A percentile compares a stretch with the other conserved stretches of the same genome.
Conservation (phyloP, 2,888 invertebrate species). For the Parochlus steinenii region DNA sequence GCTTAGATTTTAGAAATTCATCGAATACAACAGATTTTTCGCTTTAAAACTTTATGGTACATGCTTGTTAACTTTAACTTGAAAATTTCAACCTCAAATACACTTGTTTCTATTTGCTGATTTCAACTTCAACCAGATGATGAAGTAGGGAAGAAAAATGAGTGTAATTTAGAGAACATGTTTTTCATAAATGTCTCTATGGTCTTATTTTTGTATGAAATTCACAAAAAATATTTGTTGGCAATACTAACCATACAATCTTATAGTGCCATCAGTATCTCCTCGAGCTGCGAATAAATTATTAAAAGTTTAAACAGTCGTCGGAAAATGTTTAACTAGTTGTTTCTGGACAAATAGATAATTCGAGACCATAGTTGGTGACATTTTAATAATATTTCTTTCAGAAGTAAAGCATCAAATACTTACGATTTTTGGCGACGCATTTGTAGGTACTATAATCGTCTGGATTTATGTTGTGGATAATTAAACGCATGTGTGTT, state of each 20-base stretch:
- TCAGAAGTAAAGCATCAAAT: constrained; percentile 20
- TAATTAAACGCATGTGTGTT: constrained; percentile 73
- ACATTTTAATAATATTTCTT: constrained; percentile 66
- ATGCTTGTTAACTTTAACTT: too few species aligned
- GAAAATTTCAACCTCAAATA: too few species aligned
- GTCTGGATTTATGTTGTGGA: constrained; percentile 56
- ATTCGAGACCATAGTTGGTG: too few species aligned
- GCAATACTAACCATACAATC: constrained; percentile 81
- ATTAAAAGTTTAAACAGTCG: background rate
- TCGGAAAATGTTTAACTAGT: background rate
- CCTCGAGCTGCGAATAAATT: constrained; percentile 58
- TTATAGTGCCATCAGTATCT: constrained; percentile 77
- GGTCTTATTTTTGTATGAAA: too few species aligned
- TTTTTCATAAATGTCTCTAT: background rate
- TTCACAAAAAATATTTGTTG: constrained; percentile 13
- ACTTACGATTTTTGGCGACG: constrained; percentile 27
- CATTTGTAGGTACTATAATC: constrained; percentile 84
- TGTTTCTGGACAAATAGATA: background rate
- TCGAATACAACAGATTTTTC: too few species aligned
- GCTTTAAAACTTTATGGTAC: too few species aligned
- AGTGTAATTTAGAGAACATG: constrained; percentile 1
- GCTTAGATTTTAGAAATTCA: too few species aligned
- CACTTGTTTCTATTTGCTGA: too few species aligned
- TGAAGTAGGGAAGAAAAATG: too few species aligned
- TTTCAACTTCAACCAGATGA: too few species aligned